These are phyloP conservation scores for Drosophila elegans DNA, from an alignment of 1,140 invertebrate genomes.

Conservation along the genomic window DNA sequence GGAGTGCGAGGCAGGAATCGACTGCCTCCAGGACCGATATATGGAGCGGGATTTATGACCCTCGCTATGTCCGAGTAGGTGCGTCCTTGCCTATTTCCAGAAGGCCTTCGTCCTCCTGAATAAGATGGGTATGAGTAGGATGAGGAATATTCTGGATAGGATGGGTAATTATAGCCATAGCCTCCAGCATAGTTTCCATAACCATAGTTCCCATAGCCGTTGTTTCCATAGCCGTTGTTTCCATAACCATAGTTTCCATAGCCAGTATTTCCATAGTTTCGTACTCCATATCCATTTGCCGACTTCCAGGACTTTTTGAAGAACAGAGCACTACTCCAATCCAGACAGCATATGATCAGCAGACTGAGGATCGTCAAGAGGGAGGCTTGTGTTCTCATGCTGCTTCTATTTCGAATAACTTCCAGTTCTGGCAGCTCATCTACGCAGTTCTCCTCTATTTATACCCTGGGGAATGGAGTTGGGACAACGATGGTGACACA, in stretches of 20 bases:
- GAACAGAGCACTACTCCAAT: conserved; percentile 51
- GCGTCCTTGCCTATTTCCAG: conserved; percentile 58
- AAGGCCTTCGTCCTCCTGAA: conserved; percentile 7
- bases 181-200: conserved; percentile 24
- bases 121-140: conserved; percentile 13
- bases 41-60: conserved; percentile 49
- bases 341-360: conserved; percentile 32
- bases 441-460: conserved; percentile 62
- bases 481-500: conserved; percentile 57
- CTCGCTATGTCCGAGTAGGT: conserved; percentile 57
- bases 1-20: conserved; percentile 46
- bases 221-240: conserved; percentile 24
- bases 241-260: conserved; percentile 39
- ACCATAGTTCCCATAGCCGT: conserved; percentile 12
- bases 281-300: conserved; percentile 6
- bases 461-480: conserved; percentile 50
- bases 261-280: conserved; percentile 18
- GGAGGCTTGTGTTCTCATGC: conserved; percentile 45
- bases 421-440: conserved; percentile 44
- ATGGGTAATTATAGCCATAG: conserved; percentile 33
- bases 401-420: conserved; percentile 34
- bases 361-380: conserved; percentile 22
- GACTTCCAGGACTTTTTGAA: conserved; percentile 53
- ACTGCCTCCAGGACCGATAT: conserved; percentile 54
- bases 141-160: conserved; percentile 12